Evolutionary conservation across 53 echinoderm and acorn worm species (phyloP).

Genomic region (Stichopus horrens): DNA sequence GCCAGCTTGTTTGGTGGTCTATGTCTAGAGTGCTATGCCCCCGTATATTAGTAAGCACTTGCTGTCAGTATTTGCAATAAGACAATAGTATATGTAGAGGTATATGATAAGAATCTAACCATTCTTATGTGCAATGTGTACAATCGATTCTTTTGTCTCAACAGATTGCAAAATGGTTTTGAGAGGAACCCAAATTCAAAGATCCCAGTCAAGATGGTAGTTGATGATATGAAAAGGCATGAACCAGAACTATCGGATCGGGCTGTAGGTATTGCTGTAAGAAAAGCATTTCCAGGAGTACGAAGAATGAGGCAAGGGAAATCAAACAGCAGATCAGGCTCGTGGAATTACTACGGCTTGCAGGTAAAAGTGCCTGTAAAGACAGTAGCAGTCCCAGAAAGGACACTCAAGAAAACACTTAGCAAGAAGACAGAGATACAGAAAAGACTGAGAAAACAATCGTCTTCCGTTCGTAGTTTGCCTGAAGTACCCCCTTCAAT

Average conservation of each 20-base stretch:
- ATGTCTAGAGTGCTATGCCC: too few species aligned
- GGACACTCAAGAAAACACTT: not conserved
- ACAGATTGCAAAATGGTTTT: not conserved
- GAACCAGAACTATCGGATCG: not conserved
- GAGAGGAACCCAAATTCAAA: not conserved
- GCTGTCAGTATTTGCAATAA: too few species aligned
- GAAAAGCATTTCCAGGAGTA: not conserved
- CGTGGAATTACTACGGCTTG: not conserved
- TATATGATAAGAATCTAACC: too few species aligned
- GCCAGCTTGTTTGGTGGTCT: too few species aligned
- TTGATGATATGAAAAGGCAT: not conserved
- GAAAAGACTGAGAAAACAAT: not conserved
- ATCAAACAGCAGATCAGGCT: not conserved
- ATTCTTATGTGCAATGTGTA: too few species aligned
- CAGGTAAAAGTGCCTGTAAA: not conserved
- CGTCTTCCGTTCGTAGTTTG: too few species aligned
- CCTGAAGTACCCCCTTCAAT: not conserved
- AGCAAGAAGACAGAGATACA: not conserved
- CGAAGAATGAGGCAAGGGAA: not conserved
- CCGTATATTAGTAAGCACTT: too few species aligned
- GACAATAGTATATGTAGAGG: too few species aligned
- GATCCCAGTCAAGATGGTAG: not conserved
- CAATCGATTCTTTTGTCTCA: not conserved
- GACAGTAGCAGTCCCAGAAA: not conserved
- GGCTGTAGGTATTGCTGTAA: conserved; percentile 9